These are phyloP conservation scores for Anabacerthia variegaticeps DNA, from an alignment of 2,797 vertebrate genomes.

Conservation along the genomic window DNA sequence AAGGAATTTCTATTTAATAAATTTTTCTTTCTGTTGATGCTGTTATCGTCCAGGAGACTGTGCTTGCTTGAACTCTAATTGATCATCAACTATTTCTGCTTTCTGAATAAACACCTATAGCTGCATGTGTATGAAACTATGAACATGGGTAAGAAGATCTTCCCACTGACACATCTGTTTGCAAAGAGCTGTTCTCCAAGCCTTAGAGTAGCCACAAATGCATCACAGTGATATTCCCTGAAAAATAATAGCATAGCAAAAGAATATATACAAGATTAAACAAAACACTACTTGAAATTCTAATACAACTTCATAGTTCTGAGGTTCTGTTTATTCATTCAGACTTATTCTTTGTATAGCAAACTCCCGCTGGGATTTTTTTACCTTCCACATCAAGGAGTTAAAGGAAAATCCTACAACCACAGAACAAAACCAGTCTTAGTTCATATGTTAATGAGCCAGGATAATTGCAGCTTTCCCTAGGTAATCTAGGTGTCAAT, in stretches of 20 bases:
- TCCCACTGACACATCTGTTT: not conserved
- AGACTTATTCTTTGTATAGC: conserved; percentile 49
- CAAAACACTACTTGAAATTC: conserved; percentile 25
- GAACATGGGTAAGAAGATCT: not conserved
- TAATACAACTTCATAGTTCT: conserved; percentile 24
- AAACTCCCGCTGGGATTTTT: conserved; percentile 32
- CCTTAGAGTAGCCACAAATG: not conserved
- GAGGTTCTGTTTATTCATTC: conserved; percentile 41
- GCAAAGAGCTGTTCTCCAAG: not conserved
- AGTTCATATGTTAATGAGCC: conserved; percentile 77
- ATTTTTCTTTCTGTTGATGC: not conserved
- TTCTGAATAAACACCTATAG: not conserved
- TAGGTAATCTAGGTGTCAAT: conserved; percentile 76
- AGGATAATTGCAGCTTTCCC: conserved; percentile 78
- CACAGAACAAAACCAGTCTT: conserved; percentile 57
- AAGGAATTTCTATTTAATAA: not conserved
- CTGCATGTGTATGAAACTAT: not conserved
- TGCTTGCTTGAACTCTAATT: not conserved
- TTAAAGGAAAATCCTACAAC: conserved; percentile 72
- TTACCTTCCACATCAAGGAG: conserved; percentile 68
- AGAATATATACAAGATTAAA: not conserved
- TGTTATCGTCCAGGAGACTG: not conserved
- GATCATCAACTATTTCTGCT: not conserved
- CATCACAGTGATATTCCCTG: not conserved
- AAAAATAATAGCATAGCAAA: not conserved